Conservation (phyloP, 1,140 invertebrate genomes). For the Panonychus citri region DNA sequence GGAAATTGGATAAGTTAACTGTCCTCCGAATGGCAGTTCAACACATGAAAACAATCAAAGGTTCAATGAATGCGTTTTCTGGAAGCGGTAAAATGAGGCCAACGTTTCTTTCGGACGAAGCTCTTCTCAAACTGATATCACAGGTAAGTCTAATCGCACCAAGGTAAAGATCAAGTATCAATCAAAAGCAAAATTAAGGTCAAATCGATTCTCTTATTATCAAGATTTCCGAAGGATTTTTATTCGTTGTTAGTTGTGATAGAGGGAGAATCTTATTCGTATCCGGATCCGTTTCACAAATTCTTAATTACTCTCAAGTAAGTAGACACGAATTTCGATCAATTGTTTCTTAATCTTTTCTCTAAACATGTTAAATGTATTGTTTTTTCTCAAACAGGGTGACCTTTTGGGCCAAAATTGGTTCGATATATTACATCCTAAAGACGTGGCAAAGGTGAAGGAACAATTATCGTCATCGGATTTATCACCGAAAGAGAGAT, state of each 20-base stretch:
- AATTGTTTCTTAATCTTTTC: not conserved
- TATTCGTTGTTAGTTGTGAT: conserved; percentile 81
- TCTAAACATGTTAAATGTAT: not conserved
- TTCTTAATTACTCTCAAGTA: conserved; percentile 63
- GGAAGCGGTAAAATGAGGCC: conserved; percentile 53
- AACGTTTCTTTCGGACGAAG: conserved; percentile 63
- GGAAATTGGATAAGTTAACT: conserved; percentile 78
- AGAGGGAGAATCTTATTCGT: conserved; percentile 68
- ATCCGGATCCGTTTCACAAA: conserved; percentile 61
- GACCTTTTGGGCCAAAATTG: conserved; percentile 75
- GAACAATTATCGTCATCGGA: conserved; percentile 78
- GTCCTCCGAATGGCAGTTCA: conserved; percentile 81
- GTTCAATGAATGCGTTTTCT: not conserved
- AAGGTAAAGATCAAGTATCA: no score
- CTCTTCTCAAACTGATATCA: conserved; percentile 54
- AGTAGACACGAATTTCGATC: no score
- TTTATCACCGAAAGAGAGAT: conserved; percentile 56
- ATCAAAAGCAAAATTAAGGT: no score
- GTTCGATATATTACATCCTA: conserved; percentile 83
- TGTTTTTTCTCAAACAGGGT: conserved; percentile 29
- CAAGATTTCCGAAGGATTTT: conserved; percentile 28
- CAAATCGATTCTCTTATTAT: not conserved
- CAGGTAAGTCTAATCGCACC: conserved; percentile 32
- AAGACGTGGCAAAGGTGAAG: conserved; percentile 81
- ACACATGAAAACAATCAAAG: conserved; percentile 45